A percentile compares a stretch with the other conserved stretches of the same genome.
Conservation (phyloP, 2,113 vertebrate species). For the Leptobrachium leishanense region DNA sequence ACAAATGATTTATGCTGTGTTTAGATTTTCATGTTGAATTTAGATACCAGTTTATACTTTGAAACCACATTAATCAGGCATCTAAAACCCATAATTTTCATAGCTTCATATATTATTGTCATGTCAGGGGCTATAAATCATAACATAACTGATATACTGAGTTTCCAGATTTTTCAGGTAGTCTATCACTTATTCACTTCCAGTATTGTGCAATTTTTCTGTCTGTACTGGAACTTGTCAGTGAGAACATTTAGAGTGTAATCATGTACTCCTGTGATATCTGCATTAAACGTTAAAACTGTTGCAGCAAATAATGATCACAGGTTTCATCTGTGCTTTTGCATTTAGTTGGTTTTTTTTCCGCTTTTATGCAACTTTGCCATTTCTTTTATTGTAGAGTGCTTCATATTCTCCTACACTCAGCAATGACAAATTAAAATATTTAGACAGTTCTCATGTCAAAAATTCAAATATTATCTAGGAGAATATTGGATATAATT, state of each 20-base stretch:
- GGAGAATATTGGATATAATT: no score
- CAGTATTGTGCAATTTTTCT: no score
- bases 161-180: not conserved
- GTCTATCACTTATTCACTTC: not conserved
- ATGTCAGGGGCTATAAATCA: not conserved
- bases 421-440: no score
- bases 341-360: no score
- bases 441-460: no score
- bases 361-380: no score
- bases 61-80: not conserved
- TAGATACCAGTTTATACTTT: not conserved
- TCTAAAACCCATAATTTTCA: not conserved
- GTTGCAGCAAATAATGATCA: not conserved
- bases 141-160: not conserved
- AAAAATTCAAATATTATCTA: no score
- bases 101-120: constrained; percentile 2
- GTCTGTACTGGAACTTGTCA: no score
- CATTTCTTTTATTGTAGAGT: no score
- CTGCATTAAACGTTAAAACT: not conserved
- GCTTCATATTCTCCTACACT: no score
- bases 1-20: not conserved
- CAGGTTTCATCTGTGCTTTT: no score
- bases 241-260: not conserved
- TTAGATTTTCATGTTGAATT: not conserved
- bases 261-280: not conserved